These are phyloP conservation scores for Belgica antarctica DNA, from an alignment of 2,888 invertebrate genomes.

Conservation along the genomic window DNA sequence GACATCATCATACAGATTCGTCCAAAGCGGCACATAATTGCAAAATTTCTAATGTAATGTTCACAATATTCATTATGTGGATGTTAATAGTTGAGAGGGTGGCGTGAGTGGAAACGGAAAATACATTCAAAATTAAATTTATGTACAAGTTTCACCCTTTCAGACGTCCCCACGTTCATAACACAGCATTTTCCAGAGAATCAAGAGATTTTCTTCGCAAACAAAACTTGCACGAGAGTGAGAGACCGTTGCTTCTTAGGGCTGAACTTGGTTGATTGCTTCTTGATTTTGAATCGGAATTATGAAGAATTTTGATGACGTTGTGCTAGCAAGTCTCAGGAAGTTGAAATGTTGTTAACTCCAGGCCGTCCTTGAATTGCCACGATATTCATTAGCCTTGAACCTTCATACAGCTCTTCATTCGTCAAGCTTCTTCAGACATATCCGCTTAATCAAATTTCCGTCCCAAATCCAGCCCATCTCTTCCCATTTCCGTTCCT, in stretches of 20 bases:
- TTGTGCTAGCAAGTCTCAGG: no score
- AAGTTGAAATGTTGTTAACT: no score
- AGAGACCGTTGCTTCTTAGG: no score
- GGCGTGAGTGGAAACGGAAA: not conserved
- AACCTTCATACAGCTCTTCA: no score
- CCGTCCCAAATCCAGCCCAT: no score
- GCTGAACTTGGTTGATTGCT: no score
- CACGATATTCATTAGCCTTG: no score
- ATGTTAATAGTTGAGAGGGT: not conserved
- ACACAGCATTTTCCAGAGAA: not conserved
- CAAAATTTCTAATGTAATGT: conserved; percentile 31
- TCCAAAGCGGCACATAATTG: conserved; percentile 14
- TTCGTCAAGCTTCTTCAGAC: no score
- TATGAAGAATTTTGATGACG: not conserved
- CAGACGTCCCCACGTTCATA: not conserved
- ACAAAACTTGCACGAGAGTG: not conserved
- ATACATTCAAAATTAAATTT: not conserved
- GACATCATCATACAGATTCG: conserved; percentile 28
- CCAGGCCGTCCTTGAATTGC: no score
- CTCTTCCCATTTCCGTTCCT: no score
- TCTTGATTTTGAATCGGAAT: not conserved
- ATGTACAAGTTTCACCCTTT: not conserved
- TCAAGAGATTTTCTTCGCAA: not conserved
- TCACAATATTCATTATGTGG: conserved; percentile 24
- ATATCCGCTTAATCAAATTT: no score